phyloP scores from a whole-genome alignment of 2,113 vertebrate genomes.

The Pantherophis guttatus region DNA sequence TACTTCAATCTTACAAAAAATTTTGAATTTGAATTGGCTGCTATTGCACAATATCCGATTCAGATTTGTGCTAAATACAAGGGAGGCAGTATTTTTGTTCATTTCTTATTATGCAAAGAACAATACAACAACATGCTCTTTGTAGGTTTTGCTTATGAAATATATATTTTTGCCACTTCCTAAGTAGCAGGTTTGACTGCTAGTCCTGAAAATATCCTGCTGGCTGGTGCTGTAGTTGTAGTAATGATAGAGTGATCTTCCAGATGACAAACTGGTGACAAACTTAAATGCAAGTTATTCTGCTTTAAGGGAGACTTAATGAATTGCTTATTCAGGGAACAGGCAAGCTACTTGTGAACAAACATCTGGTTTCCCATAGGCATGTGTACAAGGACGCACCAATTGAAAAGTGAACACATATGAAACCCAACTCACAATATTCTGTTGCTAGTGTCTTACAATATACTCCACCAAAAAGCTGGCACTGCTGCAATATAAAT shows the following conservation, averaged over 20 bases:
- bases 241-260: neutral
- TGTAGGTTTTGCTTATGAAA: neutral
- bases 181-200: neutral
- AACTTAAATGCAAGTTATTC: neutral
- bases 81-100: neutral
- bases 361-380: neutral
- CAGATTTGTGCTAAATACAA: neutral
- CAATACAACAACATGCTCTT: neutral
- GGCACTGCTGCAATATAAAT: neutral
- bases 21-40: neutral
- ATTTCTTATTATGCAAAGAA: neutral
- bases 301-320: neutral
- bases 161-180: neutral
- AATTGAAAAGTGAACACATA: neutral
- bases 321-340: neutral
- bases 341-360: neutral
- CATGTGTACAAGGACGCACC: neutral
- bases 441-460: neutral
- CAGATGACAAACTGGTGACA: neutral
- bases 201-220: neutral
- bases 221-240: neutral
- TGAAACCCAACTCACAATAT: neutral
- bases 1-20: neutral
- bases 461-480: neutral
- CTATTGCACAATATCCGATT: neutral